Percentiles rank a stretch among this genome's conserved stretches.
phyloP scores from a whole-genome alignment of 2,888 invertebrate species.

The Macrosoma leucophasiata region DNA sequence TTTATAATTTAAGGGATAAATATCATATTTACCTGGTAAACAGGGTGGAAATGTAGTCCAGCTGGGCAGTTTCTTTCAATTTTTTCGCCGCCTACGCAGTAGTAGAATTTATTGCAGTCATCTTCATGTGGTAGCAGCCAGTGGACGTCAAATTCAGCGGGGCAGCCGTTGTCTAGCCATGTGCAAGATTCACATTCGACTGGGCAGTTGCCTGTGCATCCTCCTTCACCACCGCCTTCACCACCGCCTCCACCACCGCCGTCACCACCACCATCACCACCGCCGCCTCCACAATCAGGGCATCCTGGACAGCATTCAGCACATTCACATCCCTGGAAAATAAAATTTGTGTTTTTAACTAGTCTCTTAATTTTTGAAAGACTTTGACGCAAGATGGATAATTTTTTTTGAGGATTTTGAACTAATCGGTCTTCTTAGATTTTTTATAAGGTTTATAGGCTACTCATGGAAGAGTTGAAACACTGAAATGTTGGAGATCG shows the following conservation, averaged over 20 bases:
- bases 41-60: slow-evolving; percentile 31
- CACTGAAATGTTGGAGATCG: too few species aligned
- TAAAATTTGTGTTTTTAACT: too few species aligned
- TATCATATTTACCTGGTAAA: slow-evolving; percentile 23
- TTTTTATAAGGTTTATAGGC: too few species aligned
- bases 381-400: too few species aligned
- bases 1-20: too few species aligned
- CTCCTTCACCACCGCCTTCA: slow-evolving; percentile 9
- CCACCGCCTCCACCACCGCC: slow-evolving; percentile 15
- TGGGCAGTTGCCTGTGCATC: slow-evolving; percentile 2
- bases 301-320: too few species aligned
- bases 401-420: too few species aligned
- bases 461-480: too few species aligned
- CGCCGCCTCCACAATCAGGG: neutral
- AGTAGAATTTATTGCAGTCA: slow-evolving; percentile 35
- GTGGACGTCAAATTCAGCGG: slow-evolving; percentile 29
- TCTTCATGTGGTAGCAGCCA: slow-evolving; percentile 33
- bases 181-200: too few species aligned
- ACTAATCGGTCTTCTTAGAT: too few species aligned
- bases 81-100: slow-evolving; percentile 31
- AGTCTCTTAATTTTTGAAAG: too few species aligned
- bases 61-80: slow-evolving; percentile 23
- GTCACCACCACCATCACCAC: slow-evolving; percentile 2
- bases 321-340: too few species aligned
- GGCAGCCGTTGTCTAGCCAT: slow-evolving; percentile 27